Base-by-base conservation (phyloP, 2,797 vertebrate species). In the Myotis findleyi region DNA sequence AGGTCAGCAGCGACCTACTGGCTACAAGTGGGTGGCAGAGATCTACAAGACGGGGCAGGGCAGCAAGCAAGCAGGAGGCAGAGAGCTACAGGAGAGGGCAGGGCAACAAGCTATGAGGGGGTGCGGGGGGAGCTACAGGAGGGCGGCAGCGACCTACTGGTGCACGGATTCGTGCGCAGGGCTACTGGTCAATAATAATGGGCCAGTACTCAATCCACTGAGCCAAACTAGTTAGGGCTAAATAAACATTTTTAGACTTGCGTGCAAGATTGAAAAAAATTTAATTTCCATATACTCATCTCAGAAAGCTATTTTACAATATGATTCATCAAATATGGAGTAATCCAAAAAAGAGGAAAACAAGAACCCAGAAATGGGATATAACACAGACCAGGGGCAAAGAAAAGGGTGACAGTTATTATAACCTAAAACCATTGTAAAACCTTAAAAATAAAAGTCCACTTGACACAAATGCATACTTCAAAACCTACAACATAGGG, bases 211-310 rank as follows among this genome's bases (percentile, higher is more conserved):
- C 57, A 30, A 62, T 62, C 59, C 25, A 30, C 5, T 62, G 59
- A 62, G 25, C 59, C 5, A 62, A 62, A 62, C 59, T 27, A 30
- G 59, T 12, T 14, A 33, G 7, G 62, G n/a, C n/a, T 55, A 92
- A 92, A 53, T 49, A 95, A 80, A 69, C 59, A 59, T 77, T 87
- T 93, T 66, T 76, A 88, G 27, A 51, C 21, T 8, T 89, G 33
- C 5, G 20, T 59, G 21, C 33, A 59, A 30, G 17, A 27, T 51
- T 33, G 57, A 30, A 91, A 53, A 75, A 77, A 33, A 13, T 17
- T 38, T 66, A 64, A 72, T 62, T 69, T n/a, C 47, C 73, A 12
- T 57, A 21, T 21, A 71, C 27, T 79, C 3, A 80, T 59, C 21
- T 68, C 17, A 41, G 23, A 21, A 51, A 89, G 77, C 83, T 95